Conservation (phyloP, 2,888 invertebrate species). For the Drosophila testacea region DNA sequence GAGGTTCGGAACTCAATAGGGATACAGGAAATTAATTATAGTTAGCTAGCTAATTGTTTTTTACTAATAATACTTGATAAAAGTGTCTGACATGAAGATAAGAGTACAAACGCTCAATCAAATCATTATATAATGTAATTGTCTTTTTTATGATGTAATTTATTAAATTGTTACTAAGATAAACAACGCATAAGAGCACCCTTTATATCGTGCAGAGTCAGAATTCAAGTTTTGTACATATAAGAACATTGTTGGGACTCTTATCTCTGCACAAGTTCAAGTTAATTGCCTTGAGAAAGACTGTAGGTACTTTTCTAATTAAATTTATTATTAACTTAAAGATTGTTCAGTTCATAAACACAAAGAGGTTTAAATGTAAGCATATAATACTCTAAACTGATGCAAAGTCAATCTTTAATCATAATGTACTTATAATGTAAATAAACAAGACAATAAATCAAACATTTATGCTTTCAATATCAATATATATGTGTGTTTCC, state of each 20-base stretch:
- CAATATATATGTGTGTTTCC: slow-evolving; percentile 18
- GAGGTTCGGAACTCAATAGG: not conserved
- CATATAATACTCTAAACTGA: slow-evolving; percentile 3
- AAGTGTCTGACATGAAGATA: slow-evolving; percentile 44
- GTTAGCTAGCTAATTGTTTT: slow-evolving; percentile 16
- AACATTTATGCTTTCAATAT: slow-evolving; percentile 6
- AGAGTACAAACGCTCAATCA: slow-evolving; percentile 20
- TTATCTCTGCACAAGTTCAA: slow-evolving; percentile 62
- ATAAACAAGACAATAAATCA: slow-evolving; percentile 25
- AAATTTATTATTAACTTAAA: slow-evolving; percentile 19
- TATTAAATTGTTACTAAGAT: slow-evolving; percentile 14
- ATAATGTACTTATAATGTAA: slow-evolving; percentile 26
- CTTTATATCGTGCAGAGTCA: slow-evolving; percentile 25
- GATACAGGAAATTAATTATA: slow-evolving; percentile 1
- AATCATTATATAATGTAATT: slow-evolving; percentile 2
- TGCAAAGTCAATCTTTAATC: slow-evolving; percentile 17
- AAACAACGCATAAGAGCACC: slow-evolving; percentile 26
- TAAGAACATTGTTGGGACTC: slow-evolving; percentile 10
- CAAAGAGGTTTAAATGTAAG: not conserved
- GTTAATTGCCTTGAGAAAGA: slow-evolving; percentile 52
- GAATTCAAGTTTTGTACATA: no score
- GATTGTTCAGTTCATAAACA: not conserved
- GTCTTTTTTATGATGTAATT: not conserved
- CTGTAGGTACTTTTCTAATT: slow-evolving; percentile 45
- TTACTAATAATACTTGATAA: not conserved